These are phyloP conservation scores for Falco peregrinus DNA, from an alignment of 2,797 vertebrate genomes.

Conservation along the genomic window DNA sequence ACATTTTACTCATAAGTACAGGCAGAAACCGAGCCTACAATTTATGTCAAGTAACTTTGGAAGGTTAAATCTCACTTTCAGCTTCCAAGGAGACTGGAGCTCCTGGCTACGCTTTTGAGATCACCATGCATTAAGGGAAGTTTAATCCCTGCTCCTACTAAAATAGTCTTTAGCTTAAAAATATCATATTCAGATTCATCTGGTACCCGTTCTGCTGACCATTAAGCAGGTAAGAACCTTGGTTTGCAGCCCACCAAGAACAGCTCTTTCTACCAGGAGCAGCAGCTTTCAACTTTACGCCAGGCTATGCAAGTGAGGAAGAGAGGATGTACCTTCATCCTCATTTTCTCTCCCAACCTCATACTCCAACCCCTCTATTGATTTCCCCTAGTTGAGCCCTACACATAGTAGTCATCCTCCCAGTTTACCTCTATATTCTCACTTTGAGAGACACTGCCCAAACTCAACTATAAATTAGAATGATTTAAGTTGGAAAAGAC, in stretches of 20 bases:
- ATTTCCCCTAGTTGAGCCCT: background rate
- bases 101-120: background rate
- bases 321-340: background rate
- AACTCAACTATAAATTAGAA: background rate
- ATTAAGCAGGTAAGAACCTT: background rate
- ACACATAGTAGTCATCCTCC: background rate
- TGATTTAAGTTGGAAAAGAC: background rate
- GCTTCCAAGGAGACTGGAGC: background rate
- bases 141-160: background rate
- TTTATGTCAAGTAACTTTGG: background rate
- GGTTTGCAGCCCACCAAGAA: background rate
- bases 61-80: background rate
- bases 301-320: fast-evolving
- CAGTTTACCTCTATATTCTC: background rate
- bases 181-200: background rate
- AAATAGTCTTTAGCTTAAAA: background rate
- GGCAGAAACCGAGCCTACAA: background rate
- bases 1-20: background rate
- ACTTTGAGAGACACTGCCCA: background rate
- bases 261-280: background rate
- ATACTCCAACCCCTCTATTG: background rate
- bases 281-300: background rate
- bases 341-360: background rate
- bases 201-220: background rate
- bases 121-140: background rate